These are phyloP conservation scores for Columbina picui DNA, from an alignment of 2,113 vertebrate genomes.

Conservation along the genomic window DNA sequence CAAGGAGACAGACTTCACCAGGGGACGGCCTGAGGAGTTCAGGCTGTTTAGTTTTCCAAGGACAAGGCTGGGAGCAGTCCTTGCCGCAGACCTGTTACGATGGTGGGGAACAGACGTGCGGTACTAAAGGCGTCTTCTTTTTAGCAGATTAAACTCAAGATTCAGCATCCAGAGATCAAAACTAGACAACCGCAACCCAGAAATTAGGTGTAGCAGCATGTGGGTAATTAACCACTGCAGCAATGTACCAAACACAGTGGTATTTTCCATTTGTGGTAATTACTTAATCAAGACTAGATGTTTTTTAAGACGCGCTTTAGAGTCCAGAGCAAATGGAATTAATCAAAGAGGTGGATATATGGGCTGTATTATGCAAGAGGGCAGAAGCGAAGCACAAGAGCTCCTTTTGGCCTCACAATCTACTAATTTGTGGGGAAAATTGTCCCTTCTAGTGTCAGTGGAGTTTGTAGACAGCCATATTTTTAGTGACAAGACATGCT, in stretches of 20 bases:
- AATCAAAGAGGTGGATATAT: not conserved
- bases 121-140: not conserved
- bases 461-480: not conserved
- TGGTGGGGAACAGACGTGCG: accelerated
- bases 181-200: not conserved
- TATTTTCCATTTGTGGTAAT: constrained; percentile 42
- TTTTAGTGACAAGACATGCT: not conserved
- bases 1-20: not conserved
- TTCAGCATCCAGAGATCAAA: not conserved
- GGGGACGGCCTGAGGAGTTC: not conserved
- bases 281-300: constrained; percentile 27
- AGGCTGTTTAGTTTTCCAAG: not conserved
- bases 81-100: not conserved
- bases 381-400: not conserved
- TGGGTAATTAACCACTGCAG: constrained; percentile 19
- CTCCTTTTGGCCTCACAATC: not conserved
- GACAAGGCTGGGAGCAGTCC: not conserved
- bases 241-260: not conserved
- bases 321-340: constrained; percentile 2
- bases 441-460: not conserved
- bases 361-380: not conserved
- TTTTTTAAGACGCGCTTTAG: not conserved
- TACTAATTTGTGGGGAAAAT: not conserved
- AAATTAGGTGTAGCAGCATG: constrained; percentile 14
- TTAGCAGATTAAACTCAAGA: not conserved